Percentiles rank a stretch among this genome's conserved stretches.
Evolutionary conservation across 1,140 invertebrate species (phyloP).

Genomic region (Drosophila biarmipes): DNA sequence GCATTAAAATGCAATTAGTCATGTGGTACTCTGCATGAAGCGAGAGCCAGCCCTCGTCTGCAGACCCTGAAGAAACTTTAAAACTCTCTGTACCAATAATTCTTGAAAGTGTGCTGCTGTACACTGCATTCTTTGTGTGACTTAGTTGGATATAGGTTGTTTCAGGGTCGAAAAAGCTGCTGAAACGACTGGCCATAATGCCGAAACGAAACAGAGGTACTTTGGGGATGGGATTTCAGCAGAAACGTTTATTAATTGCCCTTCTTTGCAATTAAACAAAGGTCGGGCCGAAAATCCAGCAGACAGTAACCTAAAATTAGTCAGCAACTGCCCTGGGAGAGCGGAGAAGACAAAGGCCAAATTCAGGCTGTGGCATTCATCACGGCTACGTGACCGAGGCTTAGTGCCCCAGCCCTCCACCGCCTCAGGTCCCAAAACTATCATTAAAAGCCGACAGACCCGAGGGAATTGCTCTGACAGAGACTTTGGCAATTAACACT

Average conservation of each 20-base stretch:
- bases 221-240: conserved; percentile 10
- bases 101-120: neutral
- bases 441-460: conserved; percentile 35
- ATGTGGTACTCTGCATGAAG: neutral
- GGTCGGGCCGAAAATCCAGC: conserved; percentile 37
- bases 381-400: conserved; percentile 60
- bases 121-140: neutral
- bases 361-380: conserved; percentile 45
- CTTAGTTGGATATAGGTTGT: too few relatives aligned
- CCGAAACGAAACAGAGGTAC: neutral
- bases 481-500: conserved; percentile 54
- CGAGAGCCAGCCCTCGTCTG: neutral
- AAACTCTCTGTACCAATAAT: neutral
- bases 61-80: neutral
- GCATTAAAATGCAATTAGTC: conserved; percentile 30
- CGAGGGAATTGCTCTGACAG: conserved; percentile 26
- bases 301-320: conserved; percentile 48
- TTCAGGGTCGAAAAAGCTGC: conserved; percentile 1
- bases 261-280: conserved; percentile 69
- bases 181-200: neutral
- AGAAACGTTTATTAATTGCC: conserved; percentile 56
- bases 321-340: conserved; percentile 44
- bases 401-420: conserved; percentile 2
- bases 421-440: conserved; percentile 33
- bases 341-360: neutral